phyloP scores from a whole-genome alignment of 2,888 invertebrate species.

The Hirtodrosophila histrioides region DNA sequence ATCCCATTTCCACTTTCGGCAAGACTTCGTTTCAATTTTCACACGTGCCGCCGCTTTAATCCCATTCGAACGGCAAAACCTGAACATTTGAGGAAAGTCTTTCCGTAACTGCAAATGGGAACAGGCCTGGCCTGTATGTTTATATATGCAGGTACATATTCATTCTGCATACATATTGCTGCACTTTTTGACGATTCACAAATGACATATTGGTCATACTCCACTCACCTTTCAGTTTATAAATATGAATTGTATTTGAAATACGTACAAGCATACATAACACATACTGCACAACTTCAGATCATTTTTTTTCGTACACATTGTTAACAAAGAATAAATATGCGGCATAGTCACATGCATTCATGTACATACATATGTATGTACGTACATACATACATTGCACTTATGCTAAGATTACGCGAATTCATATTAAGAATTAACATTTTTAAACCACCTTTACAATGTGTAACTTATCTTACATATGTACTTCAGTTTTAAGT shows the following conservation, averaged over 20 bases:
- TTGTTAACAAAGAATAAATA: not conserved
- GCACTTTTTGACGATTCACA: constrained; percentile 47
- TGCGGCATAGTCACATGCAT: too few relatives aligned
- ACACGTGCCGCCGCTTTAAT: too few relatives aligned
- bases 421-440: too few relatives aligned
- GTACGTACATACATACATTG: constrained; percentile 4
- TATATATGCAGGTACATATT: constrained; percentile 8
- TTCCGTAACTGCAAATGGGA: too few relatives aligned
- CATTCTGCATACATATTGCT: constrained; percentile 23
- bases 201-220: constrained; percentile 38
- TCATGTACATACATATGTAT: not conserved
- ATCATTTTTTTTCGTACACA: constrained; percentile 12
- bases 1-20: too few relatives aligned
- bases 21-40: too few relatives aligned
- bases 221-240: constrained; percentile 26
- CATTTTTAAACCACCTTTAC: not conserved
- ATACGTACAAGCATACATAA: not conserved
- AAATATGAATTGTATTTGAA: not conserved
- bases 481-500: not conserved
- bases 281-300: not conserved
- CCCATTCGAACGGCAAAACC: too few relatives aligned
- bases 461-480: not conserved
- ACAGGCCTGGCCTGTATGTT: too few relatives aligned
- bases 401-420: not conserved
- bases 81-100: too few relatives aligned